Conservation (phyloP, 2,113 vertebrate species). For the Brachyistius frenatus region DNA sequence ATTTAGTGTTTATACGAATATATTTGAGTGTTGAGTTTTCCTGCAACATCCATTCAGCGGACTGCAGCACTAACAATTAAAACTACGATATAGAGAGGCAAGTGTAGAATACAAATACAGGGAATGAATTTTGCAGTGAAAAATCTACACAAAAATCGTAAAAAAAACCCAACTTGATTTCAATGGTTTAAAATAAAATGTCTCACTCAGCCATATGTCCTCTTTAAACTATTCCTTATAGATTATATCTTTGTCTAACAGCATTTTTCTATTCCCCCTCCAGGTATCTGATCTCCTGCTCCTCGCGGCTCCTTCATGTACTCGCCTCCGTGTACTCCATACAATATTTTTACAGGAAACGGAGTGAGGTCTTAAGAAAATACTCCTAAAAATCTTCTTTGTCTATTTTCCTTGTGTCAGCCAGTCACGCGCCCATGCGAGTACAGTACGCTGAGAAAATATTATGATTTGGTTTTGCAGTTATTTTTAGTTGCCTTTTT, state of each 20-base stretch:
- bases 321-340: slow-evolving; percentile 50
- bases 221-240: not conserved
- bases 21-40: no score
- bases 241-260: not conserved
- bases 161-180: no score
- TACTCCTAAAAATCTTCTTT: slow-evolving; percentile 75
- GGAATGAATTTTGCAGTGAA: no score
- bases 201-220: no score
- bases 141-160: no score
- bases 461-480: slow-evolving; percentile 82
- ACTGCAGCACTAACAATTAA: no score
- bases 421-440: slow-evolving; percentile 66
- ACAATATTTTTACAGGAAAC: slow-evolving; percentile 73
- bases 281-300: slow-evolving; percentile 10
- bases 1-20: no score
- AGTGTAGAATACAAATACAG: no score
- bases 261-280: slow-evolving; percentile 3
- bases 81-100: no score
- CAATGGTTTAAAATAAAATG: no score
- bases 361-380: slow-evolving; percentile 75
- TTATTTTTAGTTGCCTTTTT: slow-evolving; percentile 81
- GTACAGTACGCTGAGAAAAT: slow-evolving; percentile 77
- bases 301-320: slow-evolving; percentile 9
- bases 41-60: no score
- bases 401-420: slow-evolving; percentile 81